Percentiles rank a stretch among this genome's conserved stretches.
phyloP scores from a whole-genome alignment of 2,113 vertebrate species.

The Aix galericulata region DNA sequence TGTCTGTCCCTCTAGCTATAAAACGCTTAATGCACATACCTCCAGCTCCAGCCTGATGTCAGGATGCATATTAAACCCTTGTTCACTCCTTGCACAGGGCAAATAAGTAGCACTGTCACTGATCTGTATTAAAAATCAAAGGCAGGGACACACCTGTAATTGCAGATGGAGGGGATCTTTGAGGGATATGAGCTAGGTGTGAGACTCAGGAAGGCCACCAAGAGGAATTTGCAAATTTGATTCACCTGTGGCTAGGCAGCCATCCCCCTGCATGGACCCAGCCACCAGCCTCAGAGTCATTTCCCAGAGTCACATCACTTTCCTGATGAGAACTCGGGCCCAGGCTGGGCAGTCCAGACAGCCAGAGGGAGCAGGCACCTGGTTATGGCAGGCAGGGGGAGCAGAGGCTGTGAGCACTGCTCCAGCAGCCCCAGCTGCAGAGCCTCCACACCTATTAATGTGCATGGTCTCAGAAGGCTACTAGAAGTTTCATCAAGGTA shows the following conservation, averaged over 20 bases:
- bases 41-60: neutral
- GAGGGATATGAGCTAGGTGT: fast-evolving
- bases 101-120: neutral
- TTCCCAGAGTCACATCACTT: neutral
- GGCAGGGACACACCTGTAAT: neutral
- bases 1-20: neutral
- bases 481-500: constrained; percentile 9
- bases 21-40: neutral
- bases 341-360: neutral
- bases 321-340: neutral
- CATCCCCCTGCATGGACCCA: neutral
- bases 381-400: too few species aligned
- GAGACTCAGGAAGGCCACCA: neutral
- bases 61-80: neutral
- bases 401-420: too few species aligned
- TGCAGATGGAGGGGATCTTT: neutral
- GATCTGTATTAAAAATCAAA: neutral
- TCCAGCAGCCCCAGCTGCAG: too few species aligned
- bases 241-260: neutral
- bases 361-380: neutral
- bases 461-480: constrained; percentile 11
- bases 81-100: neutral
- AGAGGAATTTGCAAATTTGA: neutral
- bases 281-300: neutral
- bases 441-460: neutral